Evolutionary conservation across 1,140 invertebrate species (phyloP).

Genomic region (Copidosoma floridanum): DNA sequence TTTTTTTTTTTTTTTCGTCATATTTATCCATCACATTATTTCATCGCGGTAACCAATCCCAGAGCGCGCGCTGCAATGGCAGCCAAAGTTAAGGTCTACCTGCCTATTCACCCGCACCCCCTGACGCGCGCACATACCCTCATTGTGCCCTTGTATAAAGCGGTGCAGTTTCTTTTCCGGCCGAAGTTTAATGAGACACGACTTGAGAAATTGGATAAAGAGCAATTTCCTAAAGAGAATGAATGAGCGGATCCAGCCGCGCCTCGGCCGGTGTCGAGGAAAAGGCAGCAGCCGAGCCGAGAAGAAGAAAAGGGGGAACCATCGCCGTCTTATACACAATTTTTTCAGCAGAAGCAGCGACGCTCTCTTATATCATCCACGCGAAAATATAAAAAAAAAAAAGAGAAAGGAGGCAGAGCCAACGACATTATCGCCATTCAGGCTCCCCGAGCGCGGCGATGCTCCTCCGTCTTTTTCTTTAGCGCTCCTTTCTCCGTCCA

Average conservation of each 20-base stretch:
- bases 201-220: conserved; percentile 55
- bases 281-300: conserved; percentile 11
- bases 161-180: conserved; percentile 45
- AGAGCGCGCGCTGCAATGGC: no score
- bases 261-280: conserved; percentile 27
- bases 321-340: conserved; percentile 14
- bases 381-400: conserved; percentile 21
- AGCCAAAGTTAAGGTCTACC: conserved; percentile 12
- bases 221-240: conserved; percentile 52
- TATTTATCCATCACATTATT: conserved; percentile 23
- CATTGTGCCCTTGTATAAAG: conserved; percentile 29
- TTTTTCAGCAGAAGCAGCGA: no score
- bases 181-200: conserved; percentile 53
- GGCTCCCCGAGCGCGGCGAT: conserved; percentile 21
- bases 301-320: conserved; percentile 24
- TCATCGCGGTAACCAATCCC: conserved; percentile 17
- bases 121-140: conserved; percentile 28
- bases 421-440: conserved; percentile 29
- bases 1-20: background rate
- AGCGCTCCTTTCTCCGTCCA: background rate
- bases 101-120: conserved; percentile 28
- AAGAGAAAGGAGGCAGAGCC: conserved; percentile 14
- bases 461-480: conserved; percentile 27
- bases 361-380: background rate
- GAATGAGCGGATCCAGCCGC: conserved; percentile 38